phyloP scores from a whole-genome alignment of 2,888 invertebrate genomes.

The Mylabris sibirica region DNA sequence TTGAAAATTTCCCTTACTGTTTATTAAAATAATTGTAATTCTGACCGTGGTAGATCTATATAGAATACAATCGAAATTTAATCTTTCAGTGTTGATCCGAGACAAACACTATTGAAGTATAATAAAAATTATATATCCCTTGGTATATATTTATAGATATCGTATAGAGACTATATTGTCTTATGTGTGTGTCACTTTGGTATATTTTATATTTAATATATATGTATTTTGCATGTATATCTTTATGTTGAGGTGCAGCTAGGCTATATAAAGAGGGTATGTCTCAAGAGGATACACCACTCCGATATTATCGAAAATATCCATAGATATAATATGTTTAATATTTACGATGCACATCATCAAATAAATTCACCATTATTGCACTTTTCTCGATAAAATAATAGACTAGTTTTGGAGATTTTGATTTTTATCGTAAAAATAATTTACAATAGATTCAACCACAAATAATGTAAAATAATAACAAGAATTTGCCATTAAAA shows the following conservation, averaged over 20 bases:
- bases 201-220: background rate
- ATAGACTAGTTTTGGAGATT: too few species aligned
- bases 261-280: background rate
- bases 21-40: too few species aligned
- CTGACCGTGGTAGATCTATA: too few species aligned
- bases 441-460: too few species aligned
- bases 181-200: slow-evolving; percentile 7
- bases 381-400: background rate
- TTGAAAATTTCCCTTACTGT: too few species aligned
- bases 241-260: background rate
- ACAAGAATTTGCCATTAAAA: too few species aligned
- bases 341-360: background rate
- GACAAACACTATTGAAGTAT: background rate
- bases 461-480: too few species aligned
- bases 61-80: too few species aligned
- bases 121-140: slow-evolving; percentile 8
- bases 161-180: background rate
- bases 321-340: background rate
- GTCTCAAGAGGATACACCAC: background rate
- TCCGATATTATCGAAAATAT: background rate
- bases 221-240: slow-evolving; percentile 9
- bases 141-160: background rate
- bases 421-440: too few species aligned
- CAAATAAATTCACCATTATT: background rate
- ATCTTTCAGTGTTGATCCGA: background rate